A percentile compares a stretch with the other conserved stretches of the same genome.
Evolutionary conservation across 2,113 vertebrate genomes (phyloP).

Genomic region (Nesospiza acunhae): DNA sequence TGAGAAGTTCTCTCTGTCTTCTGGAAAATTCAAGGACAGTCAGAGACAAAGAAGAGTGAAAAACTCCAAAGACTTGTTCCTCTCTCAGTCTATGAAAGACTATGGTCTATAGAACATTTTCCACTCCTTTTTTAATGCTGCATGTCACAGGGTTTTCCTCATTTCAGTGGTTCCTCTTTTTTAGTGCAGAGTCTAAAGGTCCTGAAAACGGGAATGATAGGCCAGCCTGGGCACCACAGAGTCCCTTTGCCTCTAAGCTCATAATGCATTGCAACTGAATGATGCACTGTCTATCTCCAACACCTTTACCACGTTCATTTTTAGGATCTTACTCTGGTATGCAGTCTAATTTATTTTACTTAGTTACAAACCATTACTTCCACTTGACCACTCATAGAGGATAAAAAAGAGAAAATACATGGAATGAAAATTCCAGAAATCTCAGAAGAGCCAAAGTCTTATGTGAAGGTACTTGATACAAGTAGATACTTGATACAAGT

Average conservation of each 20-base stretch:
- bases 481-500: no score
- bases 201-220: background rate
- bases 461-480: background rate
- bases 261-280: background rate
- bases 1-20: background rate
- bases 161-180: background rate
- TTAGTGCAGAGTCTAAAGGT: background rate
- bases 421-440: background rate
- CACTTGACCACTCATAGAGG: background rate
- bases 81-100: background rate
- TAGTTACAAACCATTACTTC: background rate
- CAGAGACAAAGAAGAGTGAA: background rate
- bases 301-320: background rate
- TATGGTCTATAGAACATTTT: background rate
- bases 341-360: background rate
- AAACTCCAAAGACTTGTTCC: background rate
- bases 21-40: background rate
- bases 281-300: background rate
- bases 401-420: background rate
- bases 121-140: background rate
- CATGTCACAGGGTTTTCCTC: background rate
- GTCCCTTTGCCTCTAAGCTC: background rate
- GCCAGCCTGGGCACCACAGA: background rate
- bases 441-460: background rate
- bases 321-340: background rate